phyloP scores from a whole-genome alignment of 2,113 vertebrate species.

The Channa maculata region DNA sequence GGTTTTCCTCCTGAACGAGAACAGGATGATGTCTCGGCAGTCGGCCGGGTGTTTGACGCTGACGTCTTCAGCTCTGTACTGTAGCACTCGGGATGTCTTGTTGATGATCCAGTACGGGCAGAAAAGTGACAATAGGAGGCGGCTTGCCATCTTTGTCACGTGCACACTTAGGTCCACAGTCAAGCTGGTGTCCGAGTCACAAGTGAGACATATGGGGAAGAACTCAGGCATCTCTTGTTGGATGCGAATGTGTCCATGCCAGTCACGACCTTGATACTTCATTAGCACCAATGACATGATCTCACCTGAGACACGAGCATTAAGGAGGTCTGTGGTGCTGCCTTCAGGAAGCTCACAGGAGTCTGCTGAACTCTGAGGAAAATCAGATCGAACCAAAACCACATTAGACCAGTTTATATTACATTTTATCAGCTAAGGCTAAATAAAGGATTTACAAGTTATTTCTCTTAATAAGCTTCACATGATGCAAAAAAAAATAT shows the following conservation, averaged over 20 bases:
- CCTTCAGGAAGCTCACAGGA: constrained; percentile 87
- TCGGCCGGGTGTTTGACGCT: constrained; percentile 93
- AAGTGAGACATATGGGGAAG: constrained; percentile 85
- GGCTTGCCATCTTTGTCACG: constrained; percentile 62
- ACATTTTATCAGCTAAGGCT: too few relatives aligned
- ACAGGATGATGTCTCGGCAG: constrained; percentile 90
- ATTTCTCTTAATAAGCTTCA: too few relatives aligned
- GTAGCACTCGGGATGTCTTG: constrained; percentile 93
- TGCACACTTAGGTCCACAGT: constrained; percentile 88
- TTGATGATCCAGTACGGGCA: constrained; percentile 99
- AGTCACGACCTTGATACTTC: constrained; percentile 92
- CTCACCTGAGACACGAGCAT: constrained; percentile 87
- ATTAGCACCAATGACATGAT: constrained; percentile 90
- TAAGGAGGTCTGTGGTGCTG: constrained; percentile 86
- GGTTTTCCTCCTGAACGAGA: constrained; percentile 95
- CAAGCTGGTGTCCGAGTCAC: constrained; percentile 72
- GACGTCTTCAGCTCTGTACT: constrained; percentile 91
- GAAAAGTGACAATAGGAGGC: constrained; percentile 88
- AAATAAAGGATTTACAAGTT: too few relatives aligned
- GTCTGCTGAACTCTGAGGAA: constrained; percentile 88
- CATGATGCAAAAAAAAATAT: too few relatives aligned
- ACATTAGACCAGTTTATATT: too few relatives aligned
- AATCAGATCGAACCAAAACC: too few relatives aligned
- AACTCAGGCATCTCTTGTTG: constrained; percentile 85
- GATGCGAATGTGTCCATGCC: constrained; percentile 89